These are phyloP conservation scores for Regulus satrapa DNA, from an alignment of 2,113 vertebrate genomes.

Conservation along the genomic window DNA sequence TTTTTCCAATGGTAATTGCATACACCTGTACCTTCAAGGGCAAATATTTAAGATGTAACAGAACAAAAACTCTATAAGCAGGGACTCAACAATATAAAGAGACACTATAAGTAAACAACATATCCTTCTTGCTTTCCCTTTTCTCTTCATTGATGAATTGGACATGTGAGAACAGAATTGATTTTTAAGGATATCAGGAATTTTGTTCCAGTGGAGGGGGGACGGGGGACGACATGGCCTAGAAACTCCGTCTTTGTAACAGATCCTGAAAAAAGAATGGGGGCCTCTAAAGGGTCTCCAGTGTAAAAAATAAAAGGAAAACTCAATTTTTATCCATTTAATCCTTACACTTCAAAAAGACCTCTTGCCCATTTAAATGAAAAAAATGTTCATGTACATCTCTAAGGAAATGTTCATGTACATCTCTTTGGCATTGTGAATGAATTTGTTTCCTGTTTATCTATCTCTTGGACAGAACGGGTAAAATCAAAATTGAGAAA, in stretches of 20 bases:
- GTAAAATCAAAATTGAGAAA: not conserved
- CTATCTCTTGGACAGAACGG: not conserved
- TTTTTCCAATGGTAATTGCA: not conserved
- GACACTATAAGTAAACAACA: not conserved
- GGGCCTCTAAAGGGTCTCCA: not conserved
- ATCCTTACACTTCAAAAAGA: not conserved
- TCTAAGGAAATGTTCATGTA: rapidly evolving
- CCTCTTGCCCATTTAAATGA: not conserved
- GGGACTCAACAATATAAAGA: not conserved
- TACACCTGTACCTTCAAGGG: not conserved
- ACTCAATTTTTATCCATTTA: not conserved
- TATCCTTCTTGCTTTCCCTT: not conserved
- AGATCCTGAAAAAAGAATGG: not conserved
- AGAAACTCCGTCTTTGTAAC: not conserved
- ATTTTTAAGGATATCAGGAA: not conserved
- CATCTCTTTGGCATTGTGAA: not conserved
- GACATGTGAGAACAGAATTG: not conserved
- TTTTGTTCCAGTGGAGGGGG: not conserved
- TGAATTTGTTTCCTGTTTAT: not conserved
- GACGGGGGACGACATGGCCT: not conserved
- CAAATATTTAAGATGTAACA: not conserved
- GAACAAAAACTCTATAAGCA: not conserved
- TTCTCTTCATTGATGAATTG: not conserved
- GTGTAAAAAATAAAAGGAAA: not conserved
- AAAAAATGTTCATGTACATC: rapidly evolving